phyloP scores from a whole-genome alignment of 2,113 vertebrate genomes.

The Oceanodroma tethys region DNA sequence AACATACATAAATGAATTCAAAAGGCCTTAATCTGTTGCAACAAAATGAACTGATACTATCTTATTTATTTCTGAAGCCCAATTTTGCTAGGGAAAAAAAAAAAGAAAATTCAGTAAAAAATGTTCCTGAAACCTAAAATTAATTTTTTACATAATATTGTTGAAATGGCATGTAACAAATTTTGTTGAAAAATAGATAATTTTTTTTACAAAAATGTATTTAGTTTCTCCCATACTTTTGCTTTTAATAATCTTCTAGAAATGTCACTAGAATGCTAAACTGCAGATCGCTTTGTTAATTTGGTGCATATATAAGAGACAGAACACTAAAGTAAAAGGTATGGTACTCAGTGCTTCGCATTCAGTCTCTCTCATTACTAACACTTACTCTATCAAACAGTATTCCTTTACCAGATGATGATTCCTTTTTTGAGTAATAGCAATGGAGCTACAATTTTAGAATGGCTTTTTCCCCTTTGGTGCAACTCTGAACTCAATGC shows the following conservation, averaged over 20 bases:
- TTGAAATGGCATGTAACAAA: neutral
- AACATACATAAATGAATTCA: neutral
- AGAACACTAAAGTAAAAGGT: neutral
- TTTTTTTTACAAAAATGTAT: neutral
- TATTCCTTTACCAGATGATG: neutral
- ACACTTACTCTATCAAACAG: neutral
- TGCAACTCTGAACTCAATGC: conserved; percentile 34
- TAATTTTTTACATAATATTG: neutral
- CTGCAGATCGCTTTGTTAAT: neutral
- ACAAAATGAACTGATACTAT: neutral
- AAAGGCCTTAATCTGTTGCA: neutral
- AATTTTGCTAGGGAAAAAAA: neutral
- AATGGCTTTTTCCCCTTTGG: conserved; percentile 34
- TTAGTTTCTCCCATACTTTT: neutral
- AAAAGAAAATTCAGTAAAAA: neutral
- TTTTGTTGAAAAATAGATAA: neutral
- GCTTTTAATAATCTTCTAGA: neutral
- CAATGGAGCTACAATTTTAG: conserved; percentile 34
- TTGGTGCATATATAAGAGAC: neutral
- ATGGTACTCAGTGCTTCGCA: neutral
- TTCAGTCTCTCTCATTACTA: neutral
- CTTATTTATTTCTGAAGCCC: neutral
- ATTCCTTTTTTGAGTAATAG: conserved; percentile 28
- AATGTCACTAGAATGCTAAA: neutral
- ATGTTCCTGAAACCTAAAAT: neutral